phyloP scores from a whole-genome alignment of 2,797 vertebrate species.

The Uromys caudimaculatus region DNA sequence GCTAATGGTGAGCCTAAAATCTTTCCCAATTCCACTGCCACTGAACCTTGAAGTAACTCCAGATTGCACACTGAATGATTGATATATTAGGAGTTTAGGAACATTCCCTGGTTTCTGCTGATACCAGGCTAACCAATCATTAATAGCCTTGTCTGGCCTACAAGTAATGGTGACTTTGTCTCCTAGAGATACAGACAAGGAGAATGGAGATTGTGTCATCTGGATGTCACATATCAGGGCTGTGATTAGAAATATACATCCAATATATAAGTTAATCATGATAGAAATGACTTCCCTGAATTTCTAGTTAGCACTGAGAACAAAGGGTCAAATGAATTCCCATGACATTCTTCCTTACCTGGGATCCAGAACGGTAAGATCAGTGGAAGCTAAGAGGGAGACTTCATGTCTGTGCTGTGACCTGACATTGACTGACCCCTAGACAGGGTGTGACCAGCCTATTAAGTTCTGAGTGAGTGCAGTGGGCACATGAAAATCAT shows the following conservation, averaged over 20 bases:
- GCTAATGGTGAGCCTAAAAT: no score
- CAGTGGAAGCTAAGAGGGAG: neutral
- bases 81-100: neutral
- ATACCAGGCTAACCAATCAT: neutral
- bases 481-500: neutral
- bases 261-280: neutral
- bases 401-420: neutral
- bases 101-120: neutral
- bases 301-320: neutral
- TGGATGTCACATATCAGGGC: no score
- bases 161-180: no score
- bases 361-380: neutral
- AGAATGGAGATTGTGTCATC: no score
- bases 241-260: neutral
- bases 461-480: neutral
- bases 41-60: no score
- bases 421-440: neutral
- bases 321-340: neutral
- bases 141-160: neutral
- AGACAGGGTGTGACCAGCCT: neutral
- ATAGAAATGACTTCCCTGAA: neutral
- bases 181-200: no score
- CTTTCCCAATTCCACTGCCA: no score
- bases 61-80: neutral
- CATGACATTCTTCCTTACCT: neutral